Base-by-base conservation (phyloP, 2,888 invertebrate species). In the Parascotia fuliginaria region DNA sequence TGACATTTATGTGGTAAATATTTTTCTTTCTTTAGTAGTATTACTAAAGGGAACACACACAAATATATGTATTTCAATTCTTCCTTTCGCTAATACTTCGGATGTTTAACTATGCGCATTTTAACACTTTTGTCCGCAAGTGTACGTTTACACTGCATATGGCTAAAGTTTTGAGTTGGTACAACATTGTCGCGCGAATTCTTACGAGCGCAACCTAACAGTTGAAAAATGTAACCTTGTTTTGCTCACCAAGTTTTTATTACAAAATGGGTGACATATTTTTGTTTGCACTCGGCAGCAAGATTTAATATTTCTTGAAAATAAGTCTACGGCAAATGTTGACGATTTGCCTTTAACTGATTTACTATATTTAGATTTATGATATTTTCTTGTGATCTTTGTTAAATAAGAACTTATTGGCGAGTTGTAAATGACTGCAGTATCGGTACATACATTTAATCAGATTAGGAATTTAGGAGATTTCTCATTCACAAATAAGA, bases 141-240 rank as follows among this genome's bases (percentile, higher is more conserved):
- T 59, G 50, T 77, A 61, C 59, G 46, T 61, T 65, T 42, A 63
- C 66, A 65, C 54, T 69, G 73, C 75, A 77, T 75, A 74, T 65
- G 70, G 65, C 68, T 55, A 55, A 75, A 76, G 64, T 71, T 61
- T 50, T 48, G 36, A 70, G 65, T 70, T 62, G 60, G 57, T 63
- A 60, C 71, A 63, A 73, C 72, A 74, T 56, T 73, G 73, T 76
- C 72, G 62, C 61, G 57, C 62, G 65, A 65, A 63, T 66, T 60
- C 65, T 65, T 51, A 58, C 53, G 57, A 69, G 66, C 43, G 49
- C 55, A 44, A 65, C 60, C 60, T 60, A 63, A 66, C 62, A 53
- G 63, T 60, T 70, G 70, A 68, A 72, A 75, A 73, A 75, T 71
- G 63, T 73, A 73, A 76, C 72, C 60, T 68, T 67, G 64, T 73